These are phyloP conservation scores for Aptenodytes patagonicus DNA, from an alignment of 2,113 vertebrate genomes.

Conservation along the genomic window DNA sequence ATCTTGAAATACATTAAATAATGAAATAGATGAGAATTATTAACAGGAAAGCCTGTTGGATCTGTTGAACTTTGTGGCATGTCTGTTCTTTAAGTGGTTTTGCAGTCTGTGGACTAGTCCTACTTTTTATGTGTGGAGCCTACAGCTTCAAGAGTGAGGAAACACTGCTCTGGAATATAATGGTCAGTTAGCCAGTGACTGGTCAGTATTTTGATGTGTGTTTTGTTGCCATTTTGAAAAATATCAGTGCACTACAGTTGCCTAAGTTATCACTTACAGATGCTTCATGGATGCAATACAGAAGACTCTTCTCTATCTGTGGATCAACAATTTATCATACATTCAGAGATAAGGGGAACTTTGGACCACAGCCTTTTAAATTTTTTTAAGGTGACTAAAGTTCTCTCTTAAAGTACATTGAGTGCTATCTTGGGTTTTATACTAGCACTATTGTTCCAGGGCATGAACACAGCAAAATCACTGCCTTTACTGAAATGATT, in stretches of 20 bases:
- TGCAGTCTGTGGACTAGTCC: background rate
- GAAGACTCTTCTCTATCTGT: background rate
- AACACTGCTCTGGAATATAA: background rate
- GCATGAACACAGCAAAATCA: background rate
- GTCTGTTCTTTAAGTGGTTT: background rate
- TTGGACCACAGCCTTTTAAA: background rate
- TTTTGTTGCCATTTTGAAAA: background rate
- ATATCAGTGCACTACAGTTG: background rate
- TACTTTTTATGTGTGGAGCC: background rate
- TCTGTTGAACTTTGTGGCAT: background rate
- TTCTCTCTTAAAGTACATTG: background rate
- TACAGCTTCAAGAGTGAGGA: background rate
- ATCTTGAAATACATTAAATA: background rate
- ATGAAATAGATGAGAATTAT: background rate
- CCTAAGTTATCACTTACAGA: background rate
- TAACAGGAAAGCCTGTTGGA: background rate
- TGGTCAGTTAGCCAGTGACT: background rate
- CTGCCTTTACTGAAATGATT: background rate
- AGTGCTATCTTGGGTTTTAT: slow-evolving; percentile 3
- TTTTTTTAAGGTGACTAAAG: slow-evolving; percentile 9
- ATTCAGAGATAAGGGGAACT: background rate
- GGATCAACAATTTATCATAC: background rate
- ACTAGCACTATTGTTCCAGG: background rate
- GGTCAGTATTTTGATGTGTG: background rate
- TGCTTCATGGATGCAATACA: background rate